These are phyloP conservation scores for Dolichallabes microphthalmus DNA, from an alignment of 2,113 vertebrate genomes.

Conservation along the genomic window DNA sequence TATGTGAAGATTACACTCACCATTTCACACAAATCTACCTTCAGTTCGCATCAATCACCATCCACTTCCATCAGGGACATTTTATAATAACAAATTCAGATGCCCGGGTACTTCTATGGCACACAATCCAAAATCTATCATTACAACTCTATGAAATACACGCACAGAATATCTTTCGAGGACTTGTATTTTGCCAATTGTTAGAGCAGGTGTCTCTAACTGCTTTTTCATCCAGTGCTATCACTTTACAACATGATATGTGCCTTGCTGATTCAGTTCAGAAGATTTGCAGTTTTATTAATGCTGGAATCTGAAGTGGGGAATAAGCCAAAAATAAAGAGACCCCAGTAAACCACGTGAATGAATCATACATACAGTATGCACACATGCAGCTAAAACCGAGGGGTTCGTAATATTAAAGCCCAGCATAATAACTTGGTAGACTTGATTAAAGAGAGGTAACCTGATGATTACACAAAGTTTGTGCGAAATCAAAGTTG, in stretches of 20 bases:
- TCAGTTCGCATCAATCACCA: not conserved
- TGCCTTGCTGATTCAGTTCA: slow-evolving; percentile 45
- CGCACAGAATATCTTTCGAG: not conserved
- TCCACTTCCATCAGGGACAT: not conserved
- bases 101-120: not conserved
- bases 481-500: slow-evolving; percentile 48
- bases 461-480: slow-evolving; percentile 34
- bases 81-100: not conserved
- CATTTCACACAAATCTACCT: not conserved
- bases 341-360: not conserved
- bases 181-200: slow-evolving; percentile 6
- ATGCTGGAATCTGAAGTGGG: slow-evolving; percentile 43
- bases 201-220: slow-evolving; percentile 43
- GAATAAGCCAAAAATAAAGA: slow-evolving; percentile 42
- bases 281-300: slow-evolving; percentile 50
- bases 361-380: slow-evolving; percentile 15
- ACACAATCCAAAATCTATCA: slow-evolving; percentile 20
- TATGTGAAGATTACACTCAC: not conserved
- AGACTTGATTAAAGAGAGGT: slow-evolving; percentile 36
- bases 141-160: not conserved
- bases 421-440: slow-evolving; percentile 23
- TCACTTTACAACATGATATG: slow-evolving; percentile 49
- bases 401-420: slow-evolving; percentile 25
- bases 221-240: slow-evolving; percentile 16
- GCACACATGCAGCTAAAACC: slow-evolving; percentile 5